A percentile compares a stretch with the other conserved stretches of the same genome.
These are phyloP conservation scores for Drosophila orena DNA, from an alignment of 1,140 invertebrate species.

Conservation along the genomic window DNA sequence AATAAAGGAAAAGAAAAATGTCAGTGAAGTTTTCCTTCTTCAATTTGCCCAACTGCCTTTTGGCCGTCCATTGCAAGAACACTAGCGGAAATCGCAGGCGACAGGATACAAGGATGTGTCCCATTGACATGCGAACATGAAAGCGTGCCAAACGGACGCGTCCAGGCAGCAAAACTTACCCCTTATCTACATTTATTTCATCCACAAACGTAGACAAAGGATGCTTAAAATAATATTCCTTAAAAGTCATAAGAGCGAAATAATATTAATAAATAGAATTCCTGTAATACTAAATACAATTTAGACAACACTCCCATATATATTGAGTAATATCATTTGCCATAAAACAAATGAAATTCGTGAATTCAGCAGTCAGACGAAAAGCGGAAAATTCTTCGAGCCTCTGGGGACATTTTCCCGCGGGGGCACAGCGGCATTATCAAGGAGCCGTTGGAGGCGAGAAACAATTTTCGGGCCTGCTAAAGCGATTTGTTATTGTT, in stretches of 20 bases:
- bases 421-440: conserved; percentile 11
- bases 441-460: conserved; percentile 17
- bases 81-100: conserved; percentile 23
- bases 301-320: too few relatives aligned
- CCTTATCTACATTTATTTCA: conserved; percentile 3
- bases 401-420: conserved; percentile 12
- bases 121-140: conserved; percentile 19
- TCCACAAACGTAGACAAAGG: not conserved
- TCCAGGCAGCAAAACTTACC: conserved; percentile 1
- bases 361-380: conserved; percentile 12
- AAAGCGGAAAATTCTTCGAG: conserved; percentile 51
- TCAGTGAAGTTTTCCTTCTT: conserved; percentile 18
- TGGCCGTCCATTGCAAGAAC: conserved; percentile 1
- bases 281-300: not conserved
- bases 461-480: conserved; percentile 65
- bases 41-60: conserved; percentile 5
- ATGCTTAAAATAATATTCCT: too few relatives aligned
- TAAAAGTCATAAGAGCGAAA: too few relatives aligned
- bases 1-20: not conserved
- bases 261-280: not conserved
- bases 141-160: not conserved
- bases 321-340: not conserved
- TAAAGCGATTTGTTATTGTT: conserved; percentile 72
- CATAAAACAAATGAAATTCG: conserved; percentile 8
- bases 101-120: conserved; percentile 28